phyloP scores from a whole-genome alignment of 1,140 invertebrate genomes.

The Drosophila prosaltans region DNA sequence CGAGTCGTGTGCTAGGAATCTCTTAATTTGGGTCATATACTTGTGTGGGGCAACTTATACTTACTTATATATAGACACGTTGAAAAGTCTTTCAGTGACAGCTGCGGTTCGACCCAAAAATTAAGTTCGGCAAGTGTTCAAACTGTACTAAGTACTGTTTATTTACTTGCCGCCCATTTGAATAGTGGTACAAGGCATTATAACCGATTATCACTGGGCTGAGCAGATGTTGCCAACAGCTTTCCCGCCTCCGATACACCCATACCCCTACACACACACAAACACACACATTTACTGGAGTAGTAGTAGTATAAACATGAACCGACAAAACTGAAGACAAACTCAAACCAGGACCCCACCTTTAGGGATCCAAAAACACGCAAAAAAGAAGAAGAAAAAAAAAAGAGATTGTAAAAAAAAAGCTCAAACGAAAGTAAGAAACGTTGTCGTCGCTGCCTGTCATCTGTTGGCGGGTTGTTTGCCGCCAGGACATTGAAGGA shows the following conservation, averaged over 20 bases:
- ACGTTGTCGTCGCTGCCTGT: slow-evolving; percentile 54
- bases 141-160: slow-evolving; percentile 54
- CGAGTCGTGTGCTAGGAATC: slow-evolving; percentile 33
- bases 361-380: slow-evolving; percentile 20
- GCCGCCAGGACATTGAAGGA: slow-evolving; percentile 80
- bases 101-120: slow-evolving; percentile 39
- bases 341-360: slow-evolving; percentile 57
- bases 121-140: slow-evolving; percentile 41
- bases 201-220: slow-evolving; percentile 72
- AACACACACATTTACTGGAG: slow-evolving; percentile 9
- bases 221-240: slow-evolving; percentile 63
- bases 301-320: slow-evolving; percentile 57
- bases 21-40: slow-evolving; percentile 52
- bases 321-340: slow-evolving; percentile 27
- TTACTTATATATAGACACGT: background rate
- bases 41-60: slow-evolving; percentile 10
- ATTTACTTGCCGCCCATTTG: slow-evolving; percentile 68
- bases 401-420: slow-evolving; percentile 36
- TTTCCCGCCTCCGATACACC: background rate
- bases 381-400: slow-evolving; percentile 3
- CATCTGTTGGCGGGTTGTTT: slow-evolving; percentile 79
- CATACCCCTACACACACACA: background rate
- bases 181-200: slow-evolving; percentile 73
- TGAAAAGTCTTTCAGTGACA: slow-evolving; percentile 2
- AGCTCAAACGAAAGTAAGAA: slow-evolving; percentile 57